Base-by-base conservation (phyloP, 2,113 vertebrate species). In the Ptyas mucosa region DNA sequence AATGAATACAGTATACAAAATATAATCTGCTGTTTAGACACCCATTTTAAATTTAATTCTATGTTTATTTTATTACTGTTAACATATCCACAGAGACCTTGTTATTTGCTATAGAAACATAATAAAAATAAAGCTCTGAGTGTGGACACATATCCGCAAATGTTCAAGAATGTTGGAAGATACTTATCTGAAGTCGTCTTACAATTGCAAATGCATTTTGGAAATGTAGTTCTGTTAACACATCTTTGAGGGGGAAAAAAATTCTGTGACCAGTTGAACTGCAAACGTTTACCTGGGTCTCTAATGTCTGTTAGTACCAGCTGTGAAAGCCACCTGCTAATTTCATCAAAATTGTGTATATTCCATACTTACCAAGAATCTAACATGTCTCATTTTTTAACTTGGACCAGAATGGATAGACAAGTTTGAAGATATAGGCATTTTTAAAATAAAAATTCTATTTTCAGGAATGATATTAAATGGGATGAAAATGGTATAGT, bases 81-180 rank as follows among this genome's bases (percentile, higher is more conserved):
- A 95, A 95, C 34, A 52, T 93, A 96, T 94, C 90, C 95, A 85
- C 51, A 49, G 91, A 94, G 96, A 87, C 94, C 95, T 96, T 92
- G 95, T 96, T 91, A 95, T 96, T 94, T 96, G 86, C 93, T 96
- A 95, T 95, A 95, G 95, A 97, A 96, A 92, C 52, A 61, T 26
- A 91, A 89, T 94, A 93, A 89, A 26, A 55, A 89, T 23, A 18
- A 11, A 0, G 18, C 1, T 18, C 52, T 85, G 91, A 29, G 92
- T 43, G 43, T 15, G 10, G 49, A 52, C 18, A 29, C 75, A 89
- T 88, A 52, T n/a, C 87, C 15, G 8, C 88, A 54, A 49, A 75
- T 85, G 34, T 14, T 29, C 85, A 87, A 87, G 49, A 51, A 29
- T 52, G 85, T 52, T 81, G 29, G 29, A 75, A 92, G 46, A 21